These are phyloP conservation scores for Notodromas monacha DNA, from an alignment of 2,888 invertebrate species.

Conservation along the genomic window DNA sequence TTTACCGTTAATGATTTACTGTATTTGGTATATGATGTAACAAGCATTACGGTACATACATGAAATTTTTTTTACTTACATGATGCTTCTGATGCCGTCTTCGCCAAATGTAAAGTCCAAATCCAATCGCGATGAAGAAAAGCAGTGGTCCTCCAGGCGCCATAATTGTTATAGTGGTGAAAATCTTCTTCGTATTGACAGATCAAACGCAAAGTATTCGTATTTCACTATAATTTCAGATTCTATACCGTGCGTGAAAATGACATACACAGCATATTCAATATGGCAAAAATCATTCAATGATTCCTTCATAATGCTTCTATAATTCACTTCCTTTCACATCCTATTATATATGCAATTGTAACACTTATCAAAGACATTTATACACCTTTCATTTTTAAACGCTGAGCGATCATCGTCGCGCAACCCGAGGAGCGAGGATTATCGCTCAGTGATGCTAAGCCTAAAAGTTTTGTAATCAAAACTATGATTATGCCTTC, in stretches of 20 bases:
- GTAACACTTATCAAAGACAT: constrained; percentile 2
- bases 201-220: constrained; percentile 4
- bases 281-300: constrained; percentile 4
- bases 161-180: constrained; percentile 4
- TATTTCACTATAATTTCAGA: constrained; percentile 4
- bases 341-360: constrained; percentile 4
- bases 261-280: constrained; percentile 2
- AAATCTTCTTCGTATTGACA: constrained; percentile 4
- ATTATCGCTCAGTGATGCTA: constrained; percentile 1
- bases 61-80: constrained; percentile 4
- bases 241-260: constrained; percentile 4
- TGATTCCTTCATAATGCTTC: constrained; percentile 4
- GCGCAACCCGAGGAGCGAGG: constrained; percentile 4
- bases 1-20: constrained; percentile 4
- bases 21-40: constrained; percentile 4
- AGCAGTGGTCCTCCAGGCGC: constrained; percentile 4
- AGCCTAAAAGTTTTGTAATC: constrained; percentile 2
- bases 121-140: constrained; percentile 4
- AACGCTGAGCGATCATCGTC: constrained; percentile 4
- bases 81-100: constrained; percentile 4
- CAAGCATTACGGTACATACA: constrained; percentile 4
- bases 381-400: constrained; percentile 4
- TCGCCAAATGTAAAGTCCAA: constrained; percentile 2
- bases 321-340: constrained; percentile 4
- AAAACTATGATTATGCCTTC: constrained; percentile 2